Percentiles rank a stretch among this genome's conserved stretches.
Evolutionary conservation across 1,140 invertebrate genomes (phyloP).

Genomic region (Drosophila pachea): DNA sequence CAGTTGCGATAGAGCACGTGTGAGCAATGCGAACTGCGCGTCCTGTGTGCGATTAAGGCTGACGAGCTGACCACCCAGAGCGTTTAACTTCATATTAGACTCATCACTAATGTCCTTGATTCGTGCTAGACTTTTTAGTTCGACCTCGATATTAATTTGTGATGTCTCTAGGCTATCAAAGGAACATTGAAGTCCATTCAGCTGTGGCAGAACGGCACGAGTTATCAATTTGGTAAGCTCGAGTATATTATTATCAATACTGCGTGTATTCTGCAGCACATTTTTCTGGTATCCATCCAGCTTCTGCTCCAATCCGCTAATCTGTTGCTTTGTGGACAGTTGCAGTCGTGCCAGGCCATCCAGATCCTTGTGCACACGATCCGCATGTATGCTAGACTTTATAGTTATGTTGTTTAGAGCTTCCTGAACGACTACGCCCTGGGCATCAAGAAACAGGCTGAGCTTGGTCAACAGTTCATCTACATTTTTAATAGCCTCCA

Average conservation of each 20-base stretch:
- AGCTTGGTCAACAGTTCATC: constrained; percentile 36
- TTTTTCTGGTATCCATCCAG: constrained; percentile 53
- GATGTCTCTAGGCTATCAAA: constrained; percentile 59
- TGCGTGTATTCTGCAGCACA: constrained; percentile 39
- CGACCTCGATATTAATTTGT: constrained; percentile 61
- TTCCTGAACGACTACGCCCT: constrained; percentile 33
- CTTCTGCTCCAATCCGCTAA: constrained; percentile 40
- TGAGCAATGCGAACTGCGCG: constrained; percentile 26
- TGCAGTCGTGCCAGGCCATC: constrained; percentile 32
- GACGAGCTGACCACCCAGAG: constrained; percentile 35
- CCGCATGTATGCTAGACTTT: constrained; percentile 22
- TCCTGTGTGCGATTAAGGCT: constrained; percentile 52
- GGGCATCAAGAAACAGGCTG: constrained; percentile 5
- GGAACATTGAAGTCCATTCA: constrained; percentile 60
- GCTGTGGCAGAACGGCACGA: constrained; percentile 49
- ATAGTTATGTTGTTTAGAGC: constrained; percentile 34
- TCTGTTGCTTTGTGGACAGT: constrained; percentile 37
- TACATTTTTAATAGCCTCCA: constrained; percentile 28
- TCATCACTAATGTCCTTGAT: constrained; percentile 43
- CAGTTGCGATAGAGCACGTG: constrained; percentile 34
- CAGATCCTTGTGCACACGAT: constrained; percentile 38
- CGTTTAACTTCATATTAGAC: constrained; percentile 42
- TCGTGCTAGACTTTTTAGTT: constrained; percentile 42
- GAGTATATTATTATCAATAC: constrained; percentile 46
- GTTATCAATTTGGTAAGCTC: constrained; percentile 53